Base-by-base conservation (phyloP, 2,113 vertebrate genomes). In the Oreocharis arfaki region DNA sequence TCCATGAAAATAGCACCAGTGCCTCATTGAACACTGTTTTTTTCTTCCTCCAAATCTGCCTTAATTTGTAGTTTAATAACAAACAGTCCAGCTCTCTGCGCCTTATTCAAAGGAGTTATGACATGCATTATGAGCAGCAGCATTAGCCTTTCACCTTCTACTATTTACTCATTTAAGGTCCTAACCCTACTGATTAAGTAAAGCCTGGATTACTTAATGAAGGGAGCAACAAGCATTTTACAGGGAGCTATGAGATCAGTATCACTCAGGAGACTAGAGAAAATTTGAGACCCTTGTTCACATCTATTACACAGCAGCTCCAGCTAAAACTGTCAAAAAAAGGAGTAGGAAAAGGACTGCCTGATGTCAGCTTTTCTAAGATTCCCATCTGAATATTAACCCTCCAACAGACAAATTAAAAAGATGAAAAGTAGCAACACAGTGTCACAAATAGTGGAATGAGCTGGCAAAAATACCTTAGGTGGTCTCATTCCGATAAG, bases 101-200 rank as follows among this genome's bases (percentile, higher is more conserved):
- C 70, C 46, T 90, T 89, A 95, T 91, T 79, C 67, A 85, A 65
- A 94, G 63, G 41, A 82, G 68, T 91, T 95, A 91, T 77, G 93
- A 93, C 87, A 93, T 93, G 46, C 91, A 93, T 96, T 93, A 96
- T 83, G 91, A 93, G 70, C 46, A 93, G n/a, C 46, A 90, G 57
- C 93, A 95, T 96, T 97, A 96, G 61, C 89, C 60, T 93, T 79
- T 97, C 87, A 91, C 94, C 84, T 73, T 76, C 49, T 61, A 57
- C 81, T 91, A 79, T 95, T 96, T 87, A 93, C 84, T 95, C 91
- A 95, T 95, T 88, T 90, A 85, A 85, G 87, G 90, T 95, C 94
- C 67, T 94, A 87, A 90, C 87, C 84, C 78, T 90, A 52, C 87
- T 91, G 84, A 79, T 95, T 69, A 95, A 93, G 82, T 94, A 93